phyloP scores from a whole-genome alignment of 2,888 invertebrate species.

The Hetaerina titia region DNA sequence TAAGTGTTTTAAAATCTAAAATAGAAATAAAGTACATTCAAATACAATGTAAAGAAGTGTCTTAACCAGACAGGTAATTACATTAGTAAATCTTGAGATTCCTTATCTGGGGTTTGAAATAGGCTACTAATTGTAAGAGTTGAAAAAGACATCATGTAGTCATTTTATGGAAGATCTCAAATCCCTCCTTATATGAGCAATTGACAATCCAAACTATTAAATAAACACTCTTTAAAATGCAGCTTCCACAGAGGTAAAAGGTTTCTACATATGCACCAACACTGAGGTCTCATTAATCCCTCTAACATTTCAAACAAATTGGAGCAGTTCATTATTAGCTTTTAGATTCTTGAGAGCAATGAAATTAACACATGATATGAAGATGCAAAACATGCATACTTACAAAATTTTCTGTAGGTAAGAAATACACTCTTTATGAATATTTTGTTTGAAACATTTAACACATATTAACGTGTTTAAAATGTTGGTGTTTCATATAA shows the following conservation, averaged over 20 bases:
- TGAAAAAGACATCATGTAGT: background rate
- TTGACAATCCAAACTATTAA: background rate
- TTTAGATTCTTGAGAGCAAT: background rate
- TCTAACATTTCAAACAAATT: background rate
- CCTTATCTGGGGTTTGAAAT: background rate
- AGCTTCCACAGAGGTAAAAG: background rate
- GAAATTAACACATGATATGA: background rate
- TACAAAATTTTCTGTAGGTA: background rate
- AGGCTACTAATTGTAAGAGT: background rate
- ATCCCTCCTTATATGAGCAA: background rate
- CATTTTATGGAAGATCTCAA: background rate
- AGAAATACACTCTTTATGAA: background rate
- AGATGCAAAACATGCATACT: background rate
- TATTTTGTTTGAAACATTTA: background rate
- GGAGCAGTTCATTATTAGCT: background rate
- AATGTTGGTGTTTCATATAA: slow-evolving; percentile 29
- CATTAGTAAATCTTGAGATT: background rate
- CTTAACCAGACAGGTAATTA: background rate
- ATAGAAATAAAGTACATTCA: background rate
- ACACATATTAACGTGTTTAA: background rate
- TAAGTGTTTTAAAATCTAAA: background rate
- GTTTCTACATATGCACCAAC: background rate
- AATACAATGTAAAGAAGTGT: background rate
- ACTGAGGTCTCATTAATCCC: background rate
- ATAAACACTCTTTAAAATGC: background rate